These are phyloP conservation scores for Nicator chloris DNA, from an alignment of 2,113 vertebrate genomes.

Conservation along the genomic window DNA sequence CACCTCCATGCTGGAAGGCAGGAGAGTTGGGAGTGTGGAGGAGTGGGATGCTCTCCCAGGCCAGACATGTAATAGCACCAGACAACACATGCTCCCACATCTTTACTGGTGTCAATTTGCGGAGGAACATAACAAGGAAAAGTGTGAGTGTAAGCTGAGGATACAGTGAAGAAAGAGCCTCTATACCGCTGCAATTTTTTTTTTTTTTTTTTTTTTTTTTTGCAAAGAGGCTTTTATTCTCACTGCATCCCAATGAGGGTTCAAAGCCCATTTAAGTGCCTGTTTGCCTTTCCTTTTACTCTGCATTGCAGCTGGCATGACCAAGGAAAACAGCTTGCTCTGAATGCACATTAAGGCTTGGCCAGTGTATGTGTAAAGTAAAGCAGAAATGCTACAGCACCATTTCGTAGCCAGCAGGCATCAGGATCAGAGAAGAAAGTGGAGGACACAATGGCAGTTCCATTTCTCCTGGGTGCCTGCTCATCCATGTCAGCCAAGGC, in stretches of 20 bases:
- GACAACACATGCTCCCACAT: fast-evolving
- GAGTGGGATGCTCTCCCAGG: neutral
- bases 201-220: conserved; percentile 3
- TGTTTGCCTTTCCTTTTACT: conserved; percentile 34
- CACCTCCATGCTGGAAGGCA: neutral
- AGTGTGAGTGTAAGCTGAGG: neutral
- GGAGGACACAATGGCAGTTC: fast-evolving
- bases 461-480: neutral
- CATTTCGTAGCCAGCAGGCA: neutral
- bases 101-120: neutral
- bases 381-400: neutral
- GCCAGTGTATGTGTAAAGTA: neutral
- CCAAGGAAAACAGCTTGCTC: conserved; percentile 18
- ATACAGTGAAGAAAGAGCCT: neutral
- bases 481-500: neutral
- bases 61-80: neutral
- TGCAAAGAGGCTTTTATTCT: conserved; percentile 30
- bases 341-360: conserved; percentile 4
- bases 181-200: neutral
- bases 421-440: neutral
- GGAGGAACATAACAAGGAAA: neutral
- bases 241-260: neutral
- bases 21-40: neutral
- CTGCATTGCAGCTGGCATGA: conserved; percentile 44
- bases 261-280: conserved; percentile 23